Evolutionary conservation across 1,140 invertebrate genomes (phyloP), one percentile per base, ranked within the genome.

Genomic region (Caenorhabditis tropicalis): DNA sequence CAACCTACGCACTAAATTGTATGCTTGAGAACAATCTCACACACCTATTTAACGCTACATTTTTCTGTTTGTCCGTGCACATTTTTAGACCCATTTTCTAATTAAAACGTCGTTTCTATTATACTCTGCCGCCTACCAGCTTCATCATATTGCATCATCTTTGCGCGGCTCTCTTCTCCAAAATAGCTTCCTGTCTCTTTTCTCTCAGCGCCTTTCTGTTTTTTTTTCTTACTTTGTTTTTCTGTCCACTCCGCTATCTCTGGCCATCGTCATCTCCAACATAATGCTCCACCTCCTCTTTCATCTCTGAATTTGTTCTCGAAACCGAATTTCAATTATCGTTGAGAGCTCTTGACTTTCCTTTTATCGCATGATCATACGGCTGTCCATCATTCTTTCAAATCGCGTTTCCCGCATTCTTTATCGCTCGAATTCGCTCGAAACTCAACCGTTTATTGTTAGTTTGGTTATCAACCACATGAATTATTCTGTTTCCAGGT

Each of bases 101-200:
- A 56, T 56, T 56, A 56, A 56, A 56, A 2, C 53, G 6, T 19
- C 29, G 21, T 7, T 36, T 9, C 19, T 36, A 36, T 36, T 36
- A 9, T 36, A 74, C 24, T 74, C 31, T 19, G n/a, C n/a, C n/a
- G n/a, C 19, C 36, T 74, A 43, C 65, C 33, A 74, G 65, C 65
- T 74, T 74, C 65, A 74, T 74, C 65, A 74, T 43, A 74, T 74
- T 74, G 65, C 65, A 74, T 74, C 65, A 74, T 12, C 19, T 43
- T 74, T 43, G 36, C 65, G 65, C 65, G 6, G 21, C 36, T 27
- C 65, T 24, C 15, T 43, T 16, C 65, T 43, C 36, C 36, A 74
- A 39, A 39, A 33, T 33, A 33, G 12, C 27, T 43, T 29, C 65
- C n/a, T 43, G 10, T 15, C 15, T 74, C 43, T n/a, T 74, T n/a